A percentile compares a stretch with the other conserved stretches of the same genome.
phyloP scores from a whole-genome alignment of 2,113 vertebrate species.

The Myotis davidii region DNA sequence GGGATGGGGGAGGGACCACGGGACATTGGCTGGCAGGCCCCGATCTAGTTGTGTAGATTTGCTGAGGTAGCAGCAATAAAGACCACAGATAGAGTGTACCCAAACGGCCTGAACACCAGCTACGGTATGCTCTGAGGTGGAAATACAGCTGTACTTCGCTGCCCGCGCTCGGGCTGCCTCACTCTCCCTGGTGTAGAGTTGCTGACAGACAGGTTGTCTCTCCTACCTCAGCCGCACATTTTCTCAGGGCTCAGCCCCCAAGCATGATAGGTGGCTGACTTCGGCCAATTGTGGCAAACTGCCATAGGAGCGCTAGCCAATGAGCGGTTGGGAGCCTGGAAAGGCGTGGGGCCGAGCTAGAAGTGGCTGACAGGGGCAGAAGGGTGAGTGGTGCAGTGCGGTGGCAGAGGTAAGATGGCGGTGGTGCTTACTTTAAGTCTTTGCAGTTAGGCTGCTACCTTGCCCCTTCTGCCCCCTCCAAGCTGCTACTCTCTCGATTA shows the following conservation, averaged over 20 bases:
- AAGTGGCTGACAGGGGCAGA: neutral
- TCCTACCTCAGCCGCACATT: neutral
- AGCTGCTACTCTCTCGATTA: too few relatives aligned
- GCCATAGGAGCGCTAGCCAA: neutral
- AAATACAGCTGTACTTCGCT: rapidly evolving
- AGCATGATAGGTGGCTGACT: neutral
- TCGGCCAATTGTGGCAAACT: conserved; percentile 23
- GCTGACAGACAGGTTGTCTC: neutral
- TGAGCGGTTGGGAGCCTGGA: conserved; percentile 1
- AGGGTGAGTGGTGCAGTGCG: neutral
- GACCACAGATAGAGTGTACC: too few relatives aligned
- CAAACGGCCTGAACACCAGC: rapidly evolving
- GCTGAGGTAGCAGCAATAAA: conserved; percentile 73
- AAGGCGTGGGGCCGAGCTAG: rapidly evolving
- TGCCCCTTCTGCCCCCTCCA: too few relatives aligned
- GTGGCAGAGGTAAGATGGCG: conserved; percentile 84
- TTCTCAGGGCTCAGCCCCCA: neutral
- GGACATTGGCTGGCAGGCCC: too few relatives aligned
- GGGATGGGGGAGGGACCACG: too few relatives aligned
- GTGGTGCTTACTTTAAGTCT: rapidly evolving
- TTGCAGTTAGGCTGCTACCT: rapidly evolving
- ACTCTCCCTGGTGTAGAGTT: neutral
- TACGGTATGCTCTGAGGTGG: rapidly evolving
- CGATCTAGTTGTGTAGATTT: neutral
- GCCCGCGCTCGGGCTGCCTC: neutral